Base-by-base conservation (phyloP, 2,113 vertebrate genomes). In the Odontophorus gujanensis region DNA sequence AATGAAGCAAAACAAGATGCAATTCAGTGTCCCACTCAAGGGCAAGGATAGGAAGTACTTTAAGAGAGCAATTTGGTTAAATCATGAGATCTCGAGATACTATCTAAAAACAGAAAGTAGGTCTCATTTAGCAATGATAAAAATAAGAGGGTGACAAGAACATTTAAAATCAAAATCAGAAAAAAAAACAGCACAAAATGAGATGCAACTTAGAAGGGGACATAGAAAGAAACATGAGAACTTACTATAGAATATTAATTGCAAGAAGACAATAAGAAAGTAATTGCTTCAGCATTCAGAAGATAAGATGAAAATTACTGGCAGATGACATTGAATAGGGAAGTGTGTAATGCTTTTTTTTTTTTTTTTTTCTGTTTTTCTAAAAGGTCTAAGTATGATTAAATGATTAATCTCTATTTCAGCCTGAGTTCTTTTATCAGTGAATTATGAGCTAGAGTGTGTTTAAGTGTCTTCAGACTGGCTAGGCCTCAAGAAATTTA, bases 21-120 rank as follows among this genome's bases (percentile, higher is more conserved):
- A 58, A 32, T 79, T 74, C 30, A 50, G 0, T 50, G 32, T 80
- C 40, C 40, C 51, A 40, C 34, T 65, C 32, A 90, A 78, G 32
- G 38, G 72, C 36, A 83, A 34, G 38, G 25, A 42, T 88, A 63
- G 25, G 22, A 84, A 40, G 21, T 89, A 38, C 61, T 84, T 50
- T 75, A 66, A 45, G 61, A 84, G 69, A 84, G 57, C 73, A 93
- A 51, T 19, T 90, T 81, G 57, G 32, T 86, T 84, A 63, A 93
- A 59, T 90, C 50, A 18, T 71, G 32, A 45, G 45, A 45, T 89
- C 28, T 74, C 13, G 30, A 81, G 73, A 63, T 84, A 84, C 47
- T 0, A 0, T 69, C 47, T 50, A 74, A 45, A 90, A 88, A 21
- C 53, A 93, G 50, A 88, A 95, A 88, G 42, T 55, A 63, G 59